These are phyloP conservation scores for Euzophera pinguis DNA, from an alignment of 2,888 invertebrate species.

Conservation along the genomic window DNA sequence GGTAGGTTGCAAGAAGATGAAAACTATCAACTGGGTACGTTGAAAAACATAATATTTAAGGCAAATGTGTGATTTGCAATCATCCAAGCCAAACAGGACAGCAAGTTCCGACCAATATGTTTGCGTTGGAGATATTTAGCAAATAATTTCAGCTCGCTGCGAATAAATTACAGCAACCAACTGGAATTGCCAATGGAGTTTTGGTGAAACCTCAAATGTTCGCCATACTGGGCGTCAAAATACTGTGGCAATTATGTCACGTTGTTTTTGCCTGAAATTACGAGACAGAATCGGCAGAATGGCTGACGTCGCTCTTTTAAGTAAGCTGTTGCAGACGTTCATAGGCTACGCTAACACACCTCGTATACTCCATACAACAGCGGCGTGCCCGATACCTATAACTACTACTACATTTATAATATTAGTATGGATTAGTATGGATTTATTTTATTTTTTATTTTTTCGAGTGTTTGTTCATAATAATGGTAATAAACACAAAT, in stretches of 20 bases:
- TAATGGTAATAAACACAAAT: too few species aligned
- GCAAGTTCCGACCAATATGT: conserved; percentile 5
- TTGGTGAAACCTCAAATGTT: conserved; percentile 1
- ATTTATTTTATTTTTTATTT: too few species aligned
- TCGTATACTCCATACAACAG: too few species aligned
- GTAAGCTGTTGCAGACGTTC: too few species aligned
- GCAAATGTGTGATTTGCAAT: conserved; percentile 2
- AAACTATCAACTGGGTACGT: not conserved
- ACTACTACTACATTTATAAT: too few species aligned
- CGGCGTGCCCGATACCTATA: too few species aligned
- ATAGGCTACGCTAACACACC: too few species aligned
- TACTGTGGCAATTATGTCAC: not conserved
- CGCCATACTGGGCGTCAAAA: not conserved
- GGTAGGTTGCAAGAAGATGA: not conserved
- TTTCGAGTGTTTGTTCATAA: too few species aligned
- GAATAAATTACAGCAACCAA: not conserved
- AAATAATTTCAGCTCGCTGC: not conserved
- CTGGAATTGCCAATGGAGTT: not conserved
- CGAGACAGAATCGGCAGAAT: too few species aligned
- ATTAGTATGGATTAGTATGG: too few species aligned
- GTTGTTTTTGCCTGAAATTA: not conserved
- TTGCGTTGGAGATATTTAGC: conserved; percentile 1
- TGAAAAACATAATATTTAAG: not conserved
- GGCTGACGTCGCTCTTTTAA: too few species aligned
- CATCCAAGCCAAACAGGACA: not conserved